Conservation (phyloP, 2,888 invertebrate genomes). For the Polyommatus icarus region DNA sequence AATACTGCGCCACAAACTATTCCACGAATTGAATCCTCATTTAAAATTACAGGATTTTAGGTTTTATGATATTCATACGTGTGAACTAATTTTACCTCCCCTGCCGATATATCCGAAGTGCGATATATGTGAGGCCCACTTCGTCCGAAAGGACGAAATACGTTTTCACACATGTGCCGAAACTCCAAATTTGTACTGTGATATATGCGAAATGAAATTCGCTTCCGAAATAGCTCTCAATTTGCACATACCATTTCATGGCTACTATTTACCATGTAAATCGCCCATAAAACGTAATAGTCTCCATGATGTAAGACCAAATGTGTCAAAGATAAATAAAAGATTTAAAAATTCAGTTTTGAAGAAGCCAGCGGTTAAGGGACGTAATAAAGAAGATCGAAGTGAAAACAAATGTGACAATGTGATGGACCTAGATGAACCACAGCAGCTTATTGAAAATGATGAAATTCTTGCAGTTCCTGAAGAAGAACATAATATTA, state of each 20-base stretch:
- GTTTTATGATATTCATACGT: constrained; percentile 55
- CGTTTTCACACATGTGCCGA: constrained; percentile 52
- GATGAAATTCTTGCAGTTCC: not conserved
- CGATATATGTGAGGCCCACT: constrained; percentile 54
- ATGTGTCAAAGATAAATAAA: not conserved
- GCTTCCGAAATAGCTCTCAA: constrained; percentile 51
- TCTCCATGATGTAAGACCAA: not conserved
- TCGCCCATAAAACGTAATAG: not conserved
- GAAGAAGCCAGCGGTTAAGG: not conserved
- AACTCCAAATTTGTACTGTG: constrained; percentile 51
- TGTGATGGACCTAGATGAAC: not conserved
- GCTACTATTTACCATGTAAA: constrained; percentile 46
- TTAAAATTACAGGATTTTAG: constrained; percentile 55
- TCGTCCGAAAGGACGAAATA: constrained; percentile 49
- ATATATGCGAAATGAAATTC: constrained; percentile 55
- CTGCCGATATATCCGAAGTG: constrained; percentile 60
- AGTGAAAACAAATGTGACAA: not conserved
- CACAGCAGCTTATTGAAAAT: not conserved
- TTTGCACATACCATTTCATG: constrained; percentile 61
- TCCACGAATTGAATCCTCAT: constrained; percentile 49
- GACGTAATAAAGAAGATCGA: not conserved
- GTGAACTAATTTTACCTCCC: constrained; percentile 53
- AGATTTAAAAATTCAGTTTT: not conserved
- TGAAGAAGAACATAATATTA: not conserved
- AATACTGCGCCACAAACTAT: constrained; percentile 48